phyloP scores from a whole-genome alignment of 2,888 invertebrate genomes.

The Zelleria hepariella region DNA sequence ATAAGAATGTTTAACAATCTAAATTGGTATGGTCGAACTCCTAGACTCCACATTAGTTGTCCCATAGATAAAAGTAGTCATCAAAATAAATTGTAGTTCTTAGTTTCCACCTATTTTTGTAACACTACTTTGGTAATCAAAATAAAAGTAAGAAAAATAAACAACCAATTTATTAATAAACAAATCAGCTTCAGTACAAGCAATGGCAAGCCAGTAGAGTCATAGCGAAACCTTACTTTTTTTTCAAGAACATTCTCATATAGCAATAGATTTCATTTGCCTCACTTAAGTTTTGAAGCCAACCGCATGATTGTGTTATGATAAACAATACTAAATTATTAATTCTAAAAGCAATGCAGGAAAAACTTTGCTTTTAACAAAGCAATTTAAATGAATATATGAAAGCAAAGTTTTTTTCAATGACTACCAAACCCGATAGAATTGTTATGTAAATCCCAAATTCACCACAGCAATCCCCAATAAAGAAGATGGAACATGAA shows the following conservation, averaged over 20 bases:
- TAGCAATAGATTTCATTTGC: slow-evolving; percentile 47
- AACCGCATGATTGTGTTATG: slow-evolving; percentile 46
- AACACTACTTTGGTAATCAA: not conserved
- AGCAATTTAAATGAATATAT: not conserved
- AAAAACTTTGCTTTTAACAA: not conserved
- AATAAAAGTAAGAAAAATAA: not conserved
- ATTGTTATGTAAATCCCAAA: not conserved
- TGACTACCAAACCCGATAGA: not conserved
- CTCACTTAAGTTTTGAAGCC: slow-evolving; percentile 55
- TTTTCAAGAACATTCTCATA: slow-evolving; percentile 34
- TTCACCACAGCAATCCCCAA: not conserved
- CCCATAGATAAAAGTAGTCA: too few species aligned
- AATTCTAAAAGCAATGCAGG: not conserved
- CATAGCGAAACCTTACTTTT: slow-evolving; percentile 70
- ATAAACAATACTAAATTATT: not conserved
- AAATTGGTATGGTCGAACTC: too few species aligned
- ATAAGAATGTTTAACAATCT: too few species aligned
- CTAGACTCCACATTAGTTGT: too few species aligned
- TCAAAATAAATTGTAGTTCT: too few species aligned
- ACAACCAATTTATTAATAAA: not conserved
- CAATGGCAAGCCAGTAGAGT: slow-evolving; percentile 65
- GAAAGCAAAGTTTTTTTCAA: not conserved
- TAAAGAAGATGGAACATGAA: not conserved
- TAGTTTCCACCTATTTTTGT: too few species aligned
- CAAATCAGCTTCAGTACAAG: not conserved